Evolutionary conservation across 2,888 invertebrate genomes (phyloP).

Genomic region (Cheilosia impressa): DNA sequence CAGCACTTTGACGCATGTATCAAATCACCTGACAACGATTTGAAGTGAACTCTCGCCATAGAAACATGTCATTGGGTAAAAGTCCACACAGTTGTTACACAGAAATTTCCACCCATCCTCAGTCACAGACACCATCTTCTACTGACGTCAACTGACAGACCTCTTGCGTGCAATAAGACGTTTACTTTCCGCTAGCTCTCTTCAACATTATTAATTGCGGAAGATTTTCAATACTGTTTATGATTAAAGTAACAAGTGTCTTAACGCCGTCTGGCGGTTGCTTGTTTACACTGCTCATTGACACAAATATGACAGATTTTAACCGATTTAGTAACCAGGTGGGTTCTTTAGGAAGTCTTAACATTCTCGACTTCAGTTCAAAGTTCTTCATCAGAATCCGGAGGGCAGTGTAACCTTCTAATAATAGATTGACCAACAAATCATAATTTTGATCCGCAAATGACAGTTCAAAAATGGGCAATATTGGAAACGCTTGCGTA

Average conservation of each 20-base stretch:
- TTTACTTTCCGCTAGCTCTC: slow-evolving; percentile 13
- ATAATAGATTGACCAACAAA: background rate
- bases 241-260: background rate
- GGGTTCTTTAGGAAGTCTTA: background rate
- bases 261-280: slow-evolving; percentile 11
- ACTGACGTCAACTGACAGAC: slow-evolving; percentile 4
- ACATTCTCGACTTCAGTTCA: background rate
- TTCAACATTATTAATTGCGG: slow-evolving; percentile 13
- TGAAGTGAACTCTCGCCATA: background rate
- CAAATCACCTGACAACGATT: background rate
- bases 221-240: slow-evolving; percentile 4
- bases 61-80: background rate
- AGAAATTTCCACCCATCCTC: background rate
- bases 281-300: background rate
- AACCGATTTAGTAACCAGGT: background rate
- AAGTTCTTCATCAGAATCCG: background rate
- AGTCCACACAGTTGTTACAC: background rate
- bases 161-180: background rate
- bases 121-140: background rate
- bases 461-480: too few relatives aligned
- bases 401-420: background rate
- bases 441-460: too few relatives aligned
- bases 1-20: slow-evolving; percentile 2
- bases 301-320: background rate
- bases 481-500: too few relatives aligned